Evolutionary conservation across 2,113 vertebrate genomes (phyloP).

Genomic region (Pithys albifrons): DNA sequence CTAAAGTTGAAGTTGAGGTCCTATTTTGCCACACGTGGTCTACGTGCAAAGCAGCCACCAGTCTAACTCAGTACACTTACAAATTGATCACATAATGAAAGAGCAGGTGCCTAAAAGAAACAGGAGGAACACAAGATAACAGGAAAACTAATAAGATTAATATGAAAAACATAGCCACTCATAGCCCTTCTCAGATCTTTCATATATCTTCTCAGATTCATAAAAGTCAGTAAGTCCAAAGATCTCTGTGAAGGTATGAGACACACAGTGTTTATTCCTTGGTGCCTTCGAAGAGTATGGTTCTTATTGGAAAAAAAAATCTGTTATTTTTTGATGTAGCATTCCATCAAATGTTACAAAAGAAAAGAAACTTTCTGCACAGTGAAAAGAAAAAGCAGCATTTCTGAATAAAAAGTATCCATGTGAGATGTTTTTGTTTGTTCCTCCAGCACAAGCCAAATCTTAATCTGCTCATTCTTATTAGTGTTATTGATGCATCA

Average conservation of each 20-base stretch:
- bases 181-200: neutral
- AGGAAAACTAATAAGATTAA: neutral
- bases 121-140: neutral
- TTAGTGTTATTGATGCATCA: constrained; percentile 48
- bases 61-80: neutral
- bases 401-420: neutral
- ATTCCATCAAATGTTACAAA: constrained; percentile 1
- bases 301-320: neutral
- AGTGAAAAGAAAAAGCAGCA: constrained; percentile 38
- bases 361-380: constrained; percentile 11
- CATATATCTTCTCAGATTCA: neutral
- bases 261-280: neutral
- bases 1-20: neutral
- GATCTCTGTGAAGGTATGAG: neutral
- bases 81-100: neutral
- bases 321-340: neutral
- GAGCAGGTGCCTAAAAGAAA: neutral
- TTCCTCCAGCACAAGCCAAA: neutral
- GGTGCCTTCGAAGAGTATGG: neutral
- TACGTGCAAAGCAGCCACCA: neutral
- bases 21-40: neutral
- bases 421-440: constrained; percentile 29
- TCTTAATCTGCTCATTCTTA: constrained; percentile 31
- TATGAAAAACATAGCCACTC: neutral
- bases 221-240: neutral